phyloP scores from a whole-genome alignment of 2,113 vertebrate species.

The Eretmochelys imbricata region DNA sequence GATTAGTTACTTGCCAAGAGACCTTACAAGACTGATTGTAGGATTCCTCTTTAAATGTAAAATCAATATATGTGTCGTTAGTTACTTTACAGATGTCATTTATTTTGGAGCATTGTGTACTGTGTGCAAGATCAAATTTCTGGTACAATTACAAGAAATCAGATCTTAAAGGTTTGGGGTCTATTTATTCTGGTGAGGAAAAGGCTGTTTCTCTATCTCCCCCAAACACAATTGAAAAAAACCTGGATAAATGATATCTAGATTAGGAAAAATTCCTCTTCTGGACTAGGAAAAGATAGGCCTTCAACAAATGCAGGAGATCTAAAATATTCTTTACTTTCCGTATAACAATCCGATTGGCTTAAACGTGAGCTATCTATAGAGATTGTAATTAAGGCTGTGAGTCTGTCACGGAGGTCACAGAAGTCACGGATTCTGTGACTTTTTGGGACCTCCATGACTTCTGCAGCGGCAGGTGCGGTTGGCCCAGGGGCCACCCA shows the following conservation, averaged over 20 bases:
- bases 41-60: constrained; percentile 19
- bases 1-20: constrained; percentile 34
- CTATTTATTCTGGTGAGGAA: neutral
- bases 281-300: neutral
- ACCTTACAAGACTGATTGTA: constrained; percentile 49
- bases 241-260: accelerated
- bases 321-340: neutral
- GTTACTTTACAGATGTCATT: neutral
- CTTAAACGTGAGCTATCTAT: neutral
- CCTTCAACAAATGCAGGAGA: neutral
- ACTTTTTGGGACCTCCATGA: too few relatives aligned
- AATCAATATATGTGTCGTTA: constrained; percentile 29
- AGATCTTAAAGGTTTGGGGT: neutral
- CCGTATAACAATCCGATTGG: neutral
- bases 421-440: too few relatives aligned
- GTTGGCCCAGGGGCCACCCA: too few relatives aligned
- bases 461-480: too few relatives aligned
- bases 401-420: too few relatives aligned
- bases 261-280: neutral
- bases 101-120: constrained; percentile 9
- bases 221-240: neutral
- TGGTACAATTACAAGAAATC: neutral
- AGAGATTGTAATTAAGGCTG: neutral
- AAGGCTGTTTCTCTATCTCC: neutral
- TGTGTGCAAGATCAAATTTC: neutral